Conservation (phyloP, 2,113 vertebrate species). For the Sinocyclocheilus maitianheensis region DNA sequence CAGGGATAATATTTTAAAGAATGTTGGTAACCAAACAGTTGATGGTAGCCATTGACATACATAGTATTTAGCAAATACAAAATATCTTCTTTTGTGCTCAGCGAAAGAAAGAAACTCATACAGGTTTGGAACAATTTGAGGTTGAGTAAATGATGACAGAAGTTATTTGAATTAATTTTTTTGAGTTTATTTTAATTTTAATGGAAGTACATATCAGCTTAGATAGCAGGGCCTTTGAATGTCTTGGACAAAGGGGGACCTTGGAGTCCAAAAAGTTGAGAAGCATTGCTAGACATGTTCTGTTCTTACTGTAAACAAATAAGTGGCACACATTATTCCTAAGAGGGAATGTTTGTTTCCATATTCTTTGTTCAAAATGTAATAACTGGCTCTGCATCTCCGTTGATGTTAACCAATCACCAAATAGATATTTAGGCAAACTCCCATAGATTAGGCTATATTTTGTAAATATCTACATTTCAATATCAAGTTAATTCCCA, state of each 20-base stretch:
- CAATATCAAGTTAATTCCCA: neutral
- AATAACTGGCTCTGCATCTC: neutral
- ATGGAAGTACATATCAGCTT: neutral
- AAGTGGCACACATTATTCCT: neutral
- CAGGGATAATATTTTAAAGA: no score
- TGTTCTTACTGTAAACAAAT: neutral
- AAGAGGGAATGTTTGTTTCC: no score
- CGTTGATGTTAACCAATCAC: neutral
- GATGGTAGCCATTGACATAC: no score
- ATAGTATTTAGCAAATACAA: no score
- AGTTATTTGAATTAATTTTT: neutral
- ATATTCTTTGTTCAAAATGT: neutral
- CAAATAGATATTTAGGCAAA: neutral
- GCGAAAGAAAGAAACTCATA: no score
- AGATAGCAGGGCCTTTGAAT: neutral
- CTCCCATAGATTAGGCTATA: neutral
- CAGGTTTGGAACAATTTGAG: no score
- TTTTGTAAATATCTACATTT: neutral
- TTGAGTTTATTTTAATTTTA: neutral
- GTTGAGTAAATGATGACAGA: no score
- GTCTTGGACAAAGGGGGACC: neutral
- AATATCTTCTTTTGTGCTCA: no score
- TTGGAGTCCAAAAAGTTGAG: neutral
- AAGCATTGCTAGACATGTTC: neutral
- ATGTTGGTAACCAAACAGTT: no score